These are phyloP conservation scores for Griposia aprilina DNA, from an alignment of 2,888 invertebrate species.

Conservation along the genomic window DNA sequence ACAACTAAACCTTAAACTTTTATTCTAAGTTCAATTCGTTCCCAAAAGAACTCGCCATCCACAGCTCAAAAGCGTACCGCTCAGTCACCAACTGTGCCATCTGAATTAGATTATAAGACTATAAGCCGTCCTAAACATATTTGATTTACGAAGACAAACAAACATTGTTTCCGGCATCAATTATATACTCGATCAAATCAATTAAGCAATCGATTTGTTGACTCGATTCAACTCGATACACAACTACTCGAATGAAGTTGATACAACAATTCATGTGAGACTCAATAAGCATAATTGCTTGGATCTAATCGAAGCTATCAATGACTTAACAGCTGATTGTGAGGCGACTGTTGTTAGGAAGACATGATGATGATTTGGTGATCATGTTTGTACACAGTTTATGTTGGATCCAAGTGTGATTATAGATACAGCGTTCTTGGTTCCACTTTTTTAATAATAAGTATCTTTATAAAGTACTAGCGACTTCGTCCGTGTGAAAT, in stretches of 20 bases:
- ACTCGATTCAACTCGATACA: slow-evolving; percentile 16
- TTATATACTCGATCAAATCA: slow-evolving; percentile 40
- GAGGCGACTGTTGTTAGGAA: not conserved
- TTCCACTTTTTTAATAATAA: not conserved
- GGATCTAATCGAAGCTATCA: slow-evolving; percentile 20
- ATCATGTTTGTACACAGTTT: not conserved
- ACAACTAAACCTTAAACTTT: not conserved
- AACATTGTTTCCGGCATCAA: slow-evolving; percentile 23
- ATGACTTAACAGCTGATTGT: slow-evolving; percentile 28
- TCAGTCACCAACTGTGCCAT: not conserved
- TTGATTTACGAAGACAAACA: not conserved
- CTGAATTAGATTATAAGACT: not conserved
- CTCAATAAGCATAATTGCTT: slow-evolving; percentile 42
- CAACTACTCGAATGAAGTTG: slow-evolving; percentile 17
- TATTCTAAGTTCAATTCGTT: not conserved
- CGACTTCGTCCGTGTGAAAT: no score
- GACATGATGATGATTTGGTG: not conserved
- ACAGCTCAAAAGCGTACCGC: not conserved
- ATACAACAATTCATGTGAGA: slow-evolving; percentile 28
- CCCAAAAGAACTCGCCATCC: not conserved
- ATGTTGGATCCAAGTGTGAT: not conserved
- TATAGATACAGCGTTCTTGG: not conserved
- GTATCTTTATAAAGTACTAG: not conserved
- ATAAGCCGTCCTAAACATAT: not conserved
- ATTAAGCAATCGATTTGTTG: slow-evolving; percentile 31